These are phyloP conservation scores for Cataglyphis rosenhaueri DNA, from an alignment of 2,888 invertebrate species.

Conservation along the genomic window DNA sequence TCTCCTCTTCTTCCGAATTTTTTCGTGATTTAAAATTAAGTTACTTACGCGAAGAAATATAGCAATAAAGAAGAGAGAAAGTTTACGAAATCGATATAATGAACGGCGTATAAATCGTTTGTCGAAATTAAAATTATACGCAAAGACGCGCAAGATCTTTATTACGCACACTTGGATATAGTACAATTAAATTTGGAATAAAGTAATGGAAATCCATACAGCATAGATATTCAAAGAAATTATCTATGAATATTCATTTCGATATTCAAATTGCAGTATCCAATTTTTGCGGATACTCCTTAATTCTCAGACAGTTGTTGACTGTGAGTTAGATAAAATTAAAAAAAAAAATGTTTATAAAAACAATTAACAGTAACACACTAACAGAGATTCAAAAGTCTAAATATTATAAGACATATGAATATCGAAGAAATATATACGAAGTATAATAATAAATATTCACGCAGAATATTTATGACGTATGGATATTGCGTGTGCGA, in stretches of 20 bases:
- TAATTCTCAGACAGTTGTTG: neutral
- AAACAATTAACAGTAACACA: neutral
- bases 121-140: slow-evolving; percentile 29
- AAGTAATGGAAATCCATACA: slow-evolving; percentile 47
- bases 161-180: slow-evolving; percentile 59
- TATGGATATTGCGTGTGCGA: neutral
- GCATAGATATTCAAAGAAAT: slow-evolving; percentile 1
- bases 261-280: neutral
- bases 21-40: slow-evolving; percentile 27
- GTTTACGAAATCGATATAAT: slow-evolving; percentile 45
- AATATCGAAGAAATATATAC: neutral
- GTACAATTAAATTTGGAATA: slow-evolving; percentile 61
- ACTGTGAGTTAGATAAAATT: neutral
- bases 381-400: neutral
- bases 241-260: neutral
- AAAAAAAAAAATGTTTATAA: neutral
- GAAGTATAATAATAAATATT: no score
- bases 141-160: slow-evolving; percentile 22
- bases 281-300: neutral
- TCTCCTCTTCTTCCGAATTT: neutral
- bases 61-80: slow-evolving; percentile 69
- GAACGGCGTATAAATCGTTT: slow-evolving; percentile 26
- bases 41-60: slow-evolving; percentile 59
- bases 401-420: neutral
- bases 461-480: slow-evolving; percentile 1